phyloP scores from a whole-genome alignment of 2,888 invertebrate genomes.

The Rhabditoides inermis region DNA sequence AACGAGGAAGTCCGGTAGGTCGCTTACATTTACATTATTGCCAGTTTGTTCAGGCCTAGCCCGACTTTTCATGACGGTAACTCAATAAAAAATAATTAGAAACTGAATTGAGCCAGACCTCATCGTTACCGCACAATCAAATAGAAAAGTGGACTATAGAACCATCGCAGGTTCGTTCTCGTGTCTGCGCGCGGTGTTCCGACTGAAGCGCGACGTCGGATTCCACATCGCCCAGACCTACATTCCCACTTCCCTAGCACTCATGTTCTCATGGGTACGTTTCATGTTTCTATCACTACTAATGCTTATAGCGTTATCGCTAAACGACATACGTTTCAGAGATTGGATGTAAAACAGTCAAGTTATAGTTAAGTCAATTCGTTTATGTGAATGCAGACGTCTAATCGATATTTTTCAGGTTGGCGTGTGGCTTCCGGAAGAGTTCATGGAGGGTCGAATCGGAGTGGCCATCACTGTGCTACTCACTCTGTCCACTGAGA shows the following conservation, averaged over 20 bases:
- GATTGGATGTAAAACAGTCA: too few relatives aligned
- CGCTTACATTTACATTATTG: too few relatives aligned
- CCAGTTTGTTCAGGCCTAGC: not conserved
- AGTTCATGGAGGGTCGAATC: constrained; percentile 52
- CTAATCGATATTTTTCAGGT: constrained; percentile 30
- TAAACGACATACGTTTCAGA: too few relatives aligned
- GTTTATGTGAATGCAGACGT: too few relatives aligned
- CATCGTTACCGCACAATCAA: not conserved
- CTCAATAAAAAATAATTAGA: not conserved
- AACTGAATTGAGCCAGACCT: too few relatives aligned
- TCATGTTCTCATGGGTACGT: constrained; percentile 51
- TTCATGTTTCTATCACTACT: too few relatives aligned
- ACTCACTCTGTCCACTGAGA: constrained; percentile 49
- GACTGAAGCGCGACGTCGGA: constrained; percentile 49
- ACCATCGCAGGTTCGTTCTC: constrained; percentile 36
- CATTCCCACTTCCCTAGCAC: constrained; percentile 49
- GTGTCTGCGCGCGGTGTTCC: constrained; percentile 46
- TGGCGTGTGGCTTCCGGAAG: constrained; percentile 52
- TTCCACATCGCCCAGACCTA: constrained; percentile 51
- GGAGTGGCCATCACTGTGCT: constrained; percentile 52
- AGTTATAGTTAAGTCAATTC: too few relatives aligned
- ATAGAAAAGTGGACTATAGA: not conserved
- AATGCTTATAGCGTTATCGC: too few relatives aligned
- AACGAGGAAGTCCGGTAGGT: constrained; percentile 34
- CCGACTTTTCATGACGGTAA: not conserved